phyloP scores from a whole-genome alignment of 2,888 invertebrate species.

The Cyclophora albipunctata region DNA sequence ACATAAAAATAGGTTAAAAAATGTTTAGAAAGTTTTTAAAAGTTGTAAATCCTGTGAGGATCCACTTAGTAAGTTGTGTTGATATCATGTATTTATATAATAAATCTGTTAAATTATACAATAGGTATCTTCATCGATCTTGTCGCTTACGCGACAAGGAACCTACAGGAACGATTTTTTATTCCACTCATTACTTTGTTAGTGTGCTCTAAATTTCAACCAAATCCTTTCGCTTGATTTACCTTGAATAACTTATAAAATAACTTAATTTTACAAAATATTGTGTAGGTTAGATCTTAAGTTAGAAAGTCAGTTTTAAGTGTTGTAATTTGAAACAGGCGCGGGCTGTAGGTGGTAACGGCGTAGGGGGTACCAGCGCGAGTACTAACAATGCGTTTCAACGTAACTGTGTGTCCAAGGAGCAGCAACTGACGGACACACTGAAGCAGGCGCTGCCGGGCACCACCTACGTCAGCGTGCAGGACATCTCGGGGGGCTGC shows the following conservation, averaged over 20 bases:
- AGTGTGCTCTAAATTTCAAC: too few species aligned
- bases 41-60: constrained; percentile 46
- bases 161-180: too few species aligned
- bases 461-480: constrained; percentile 78
- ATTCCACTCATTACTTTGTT: too few species aligned
- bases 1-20: constrained; percentile 8
- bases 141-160: too few species aligned
- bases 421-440: constrained; percentile 48
- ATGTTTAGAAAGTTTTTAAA: constrained; percentile 57
- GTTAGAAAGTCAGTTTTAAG: too few species aligned
- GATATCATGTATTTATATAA: neutral
- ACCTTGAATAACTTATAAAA: neutral
- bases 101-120: too few species aligned
- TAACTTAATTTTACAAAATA: neutral
- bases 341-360: constrained; percentile 32
- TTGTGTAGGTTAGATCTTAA: neutral
- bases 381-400: constrained; percentile 38
- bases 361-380: constrained; percentile 10
- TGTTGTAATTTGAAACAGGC: constrained; percentile 19
- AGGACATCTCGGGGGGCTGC: constrained; percentile 86
- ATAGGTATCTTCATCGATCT: too few species aligned
- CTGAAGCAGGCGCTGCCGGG: constrained; percentile 72
- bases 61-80: constrained; percentile 39
- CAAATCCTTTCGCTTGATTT: neutral
- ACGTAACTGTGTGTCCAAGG: constrained; percentile 49